Percentiles rank a stretch among this genome's conserved stretches.
Evolutionary conservation across 2,797 vertebrate genomes (phyloP).

Genomic region (Siniperca scherzeri): DNA sequence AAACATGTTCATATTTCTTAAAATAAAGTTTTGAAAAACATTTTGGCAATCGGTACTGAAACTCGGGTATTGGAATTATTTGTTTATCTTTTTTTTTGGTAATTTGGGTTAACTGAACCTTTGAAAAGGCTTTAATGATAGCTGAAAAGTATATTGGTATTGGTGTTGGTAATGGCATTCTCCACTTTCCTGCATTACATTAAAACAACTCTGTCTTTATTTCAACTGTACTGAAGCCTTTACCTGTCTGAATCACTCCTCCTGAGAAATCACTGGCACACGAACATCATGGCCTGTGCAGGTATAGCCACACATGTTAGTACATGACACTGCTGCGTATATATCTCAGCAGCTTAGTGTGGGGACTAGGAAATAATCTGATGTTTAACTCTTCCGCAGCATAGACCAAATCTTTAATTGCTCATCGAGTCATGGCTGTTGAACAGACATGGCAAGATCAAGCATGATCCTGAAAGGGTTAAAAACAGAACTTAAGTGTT

Average conservation of each 20-base stretch:
- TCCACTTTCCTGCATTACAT: not conserved
- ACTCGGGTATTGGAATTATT: too few species aligned
- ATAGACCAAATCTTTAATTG: not conserved
- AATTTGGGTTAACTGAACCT: too few species aligned
- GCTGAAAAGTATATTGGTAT: too few species aligned
- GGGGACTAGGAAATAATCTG: not conserved
- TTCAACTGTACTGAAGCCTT: not conserved
- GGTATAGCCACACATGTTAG: not conserved
- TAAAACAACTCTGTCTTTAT: not conserved
- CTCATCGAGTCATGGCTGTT: too few species aligned
- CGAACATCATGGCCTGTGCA: not conserved
- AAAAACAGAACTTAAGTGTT: not conserved
- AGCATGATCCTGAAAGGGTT: not conserved
- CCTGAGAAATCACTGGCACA: not conserved
- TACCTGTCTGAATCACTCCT: not conserved
- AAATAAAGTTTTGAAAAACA: too few species aligned
- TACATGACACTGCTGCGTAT: not conserved
- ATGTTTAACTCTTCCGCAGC: not conserved
- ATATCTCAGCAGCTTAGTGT: not conserved
- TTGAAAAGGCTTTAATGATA: too few species aligned
- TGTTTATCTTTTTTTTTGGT: too few species aligned
- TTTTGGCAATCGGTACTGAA: too few species aligned
- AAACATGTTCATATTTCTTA: too few species aligned
- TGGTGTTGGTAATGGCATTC: not conserved
- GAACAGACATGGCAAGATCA: not conserved